phyloP scores from a whole-genome alignment of 2,113 vertebrate genomes.

The Gorsachius goisagi region DNA sequence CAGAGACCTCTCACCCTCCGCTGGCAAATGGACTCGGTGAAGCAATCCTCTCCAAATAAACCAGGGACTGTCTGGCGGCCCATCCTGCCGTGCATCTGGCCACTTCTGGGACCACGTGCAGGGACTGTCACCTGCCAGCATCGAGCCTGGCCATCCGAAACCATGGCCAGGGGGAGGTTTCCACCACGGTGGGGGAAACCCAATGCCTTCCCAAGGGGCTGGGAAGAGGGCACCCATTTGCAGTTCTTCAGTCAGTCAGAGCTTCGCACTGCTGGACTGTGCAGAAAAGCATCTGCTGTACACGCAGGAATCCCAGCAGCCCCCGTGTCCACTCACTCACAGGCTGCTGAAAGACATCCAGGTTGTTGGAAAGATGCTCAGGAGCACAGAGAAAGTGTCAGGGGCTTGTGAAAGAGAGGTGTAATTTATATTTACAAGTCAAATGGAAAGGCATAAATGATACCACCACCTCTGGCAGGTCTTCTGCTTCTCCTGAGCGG shows the following conservation, averaged over 20 bases:
- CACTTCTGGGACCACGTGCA: background rate
- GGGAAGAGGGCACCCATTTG: background rate
- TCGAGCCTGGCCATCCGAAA: background rate
- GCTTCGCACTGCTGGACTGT: background rate
- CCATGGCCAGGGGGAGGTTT: background rate
- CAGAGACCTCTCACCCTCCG: background rate
- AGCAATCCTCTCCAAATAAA: background rate
- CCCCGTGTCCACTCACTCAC: background rate
- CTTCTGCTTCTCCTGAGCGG: background rate
- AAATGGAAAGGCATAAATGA: background rate
- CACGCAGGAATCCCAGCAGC: background rate
- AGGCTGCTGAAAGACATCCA: background rate
- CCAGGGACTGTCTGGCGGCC: background rate
- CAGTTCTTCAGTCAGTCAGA: background rate
- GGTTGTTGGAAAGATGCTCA: background rate
- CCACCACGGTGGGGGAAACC: background rate
- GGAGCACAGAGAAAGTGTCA: background rate
- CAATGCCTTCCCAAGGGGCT: background rate
- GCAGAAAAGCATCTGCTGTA: background rate
- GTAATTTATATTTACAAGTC: background rate
- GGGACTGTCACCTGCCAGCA: constrained; percentile 2
- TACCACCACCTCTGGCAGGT: background rate
- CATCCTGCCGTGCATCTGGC: background rate
- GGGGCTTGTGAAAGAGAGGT: background rate
- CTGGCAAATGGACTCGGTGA: background rate